Evolutionary conservation across 1,140 invertebrate species (phyloP), one percentile per base, ranked within the genome.

Genomic region (Pseudomyrmex dendroicus): DNA sequence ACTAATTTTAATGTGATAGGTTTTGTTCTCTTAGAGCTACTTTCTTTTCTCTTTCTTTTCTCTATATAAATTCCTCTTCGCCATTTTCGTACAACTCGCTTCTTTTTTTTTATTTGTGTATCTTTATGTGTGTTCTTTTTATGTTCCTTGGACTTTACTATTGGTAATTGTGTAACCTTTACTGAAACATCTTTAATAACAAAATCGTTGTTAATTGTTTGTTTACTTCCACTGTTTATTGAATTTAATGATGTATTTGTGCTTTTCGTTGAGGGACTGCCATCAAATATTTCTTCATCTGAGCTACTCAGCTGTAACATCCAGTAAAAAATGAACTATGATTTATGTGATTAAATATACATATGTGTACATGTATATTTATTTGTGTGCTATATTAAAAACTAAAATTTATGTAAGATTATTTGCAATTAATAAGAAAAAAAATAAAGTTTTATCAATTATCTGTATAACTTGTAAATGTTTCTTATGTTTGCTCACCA

Each of bases 281-380:
- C 54, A 3, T 68, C 54, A 25, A 70, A 68, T 20, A 68, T 25
- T 72, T 80, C 44, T 12, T 80, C 54, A 0, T 80, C 46, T 0
- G n/a, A 72, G 10, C 7, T 68, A 78, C 72, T 22, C 76, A 80
- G 70, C 66, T 70, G 20, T 70, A 59, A 57, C 25, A 68, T 17
- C 2, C 3, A 59, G 56, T 57, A 25, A 68, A 25, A 10, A 1
- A 68, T 15, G 15, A 50, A 50, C 52, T 76, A 64, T 50, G 5
- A 46, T 1, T 35, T 9, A 25, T 17, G 1, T 13, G 22, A 1
- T n/a, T 68, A 25, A 48, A 48, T 68, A 35, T n/a, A 25, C 2
- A 48, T 1, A 44, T 15, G 1, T 46, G 2, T 15, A 10, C 9
- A 1, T 20, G 12, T 4, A 35, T 17, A 3, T 54, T 68, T 13